Evolutionary conservation across 37 sponge, comb jelly and placozoan species (phyloP).

Genomic region (Amphimedon queenslandica): DNA sequence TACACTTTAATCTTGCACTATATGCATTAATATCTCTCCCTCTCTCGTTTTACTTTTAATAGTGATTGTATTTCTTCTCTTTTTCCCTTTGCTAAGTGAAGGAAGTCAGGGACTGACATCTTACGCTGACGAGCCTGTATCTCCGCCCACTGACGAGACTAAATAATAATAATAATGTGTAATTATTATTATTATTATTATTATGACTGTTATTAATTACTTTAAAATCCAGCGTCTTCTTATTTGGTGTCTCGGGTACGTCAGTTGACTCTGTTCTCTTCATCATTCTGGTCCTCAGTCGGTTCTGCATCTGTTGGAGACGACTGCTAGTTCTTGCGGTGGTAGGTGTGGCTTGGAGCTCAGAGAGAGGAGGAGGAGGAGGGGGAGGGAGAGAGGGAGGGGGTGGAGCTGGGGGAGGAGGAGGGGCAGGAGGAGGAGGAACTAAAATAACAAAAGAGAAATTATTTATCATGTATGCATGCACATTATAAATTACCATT

Average conservation of each 20-base stretch:
- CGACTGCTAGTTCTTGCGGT: slow-evolving; percentile 14
- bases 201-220: too few relatives aligned
- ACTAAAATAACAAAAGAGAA: background rate
- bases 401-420: slow-evolving; percentile 29
- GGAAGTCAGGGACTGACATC: slow-evolving; percentile 40
- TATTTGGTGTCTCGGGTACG: background rate
- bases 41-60: slow-evolving; percentile 17
- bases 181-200: background rate
- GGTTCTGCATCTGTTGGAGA: slow-evolving; percentile 51
- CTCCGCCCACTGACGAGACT: slow-evolving; percentile 71
- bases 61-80: slow-evolving; percentile 13
- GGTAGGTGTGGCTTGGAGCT: background rate
- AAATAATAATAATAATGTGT: background rate
- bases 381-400: slow-evolving; percentile 10
- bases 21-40: background rate
- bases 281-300: slow-evolving; percentile 55
- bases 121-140: slow-evolving; percentile 62
- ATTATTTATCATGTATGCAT: background rate
- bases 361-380: background rate
- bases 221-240: slow-evolving; percentile 14
- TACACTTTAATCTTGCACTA: too few relatives aligned
- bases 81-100: slow-evolving; percentile 37
- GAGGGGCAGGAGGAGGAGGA: slow-evolving; percentile 19
- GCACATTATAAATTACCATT: too few relatives aligned
- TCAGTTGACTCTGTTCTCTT: slow-evolving; percentile 6